Evolutionary conservation across 30 jellyfish, hydroid and myxozoan genomes (phyloP), one percentile per base, ranked within the genome.

Genomic region (Cassiopea andromeda): DNA sequence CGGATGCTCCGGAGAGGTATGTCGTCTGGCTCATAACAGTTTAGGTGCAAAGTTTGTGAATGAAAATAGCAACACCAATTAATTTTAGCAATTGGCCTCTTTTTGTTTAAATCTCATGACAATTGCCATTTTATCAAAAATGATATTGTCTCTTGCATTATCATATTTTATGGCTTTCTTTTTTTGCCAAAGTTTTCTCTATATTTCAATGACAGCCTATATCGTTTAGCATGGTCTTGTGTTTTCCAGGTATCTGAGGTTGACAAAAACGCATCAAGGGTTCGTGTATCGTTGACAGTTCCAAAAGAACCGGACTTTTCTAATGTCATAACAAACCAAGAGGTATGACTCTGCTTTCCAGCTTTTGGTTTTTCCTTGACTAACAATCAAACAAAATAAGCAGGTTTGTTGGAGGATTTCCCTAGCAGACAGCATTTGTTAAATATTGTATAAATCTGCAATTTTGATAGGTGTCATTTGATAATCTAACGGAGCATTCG

Each of bases 1-100:
- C 73, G 99, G 99, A 45, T 91, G 97, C 87, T 19, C 93, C 0
- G 99, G 99, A 54, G 98, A 94, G 98, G 99, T 94, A 27, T 4
- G 86, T 38, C 46, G n/a, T 48, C n/a, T 64, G 8, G 15, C 43
- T 64, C 27, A 9, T 5, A 2, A 7, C 8, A 27, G 2, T 64
- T 64, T 7, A 7, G 0, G 73, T 4, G 64, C 64, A 54, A 3
- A 54, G 64, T 10, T 54, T 3, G 12, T 54, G 10, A 10, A 54
- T 27, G 38, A 54, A 54, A 3, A 54, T 54, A 10, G 64, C 64
- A 54, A 54, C 12, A 54, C 12, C 12, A 3, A 6, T 54, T 54
- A 54, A 10, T 6, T 3, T 6, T 54, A 54, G 64, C 12, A 54
- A 54, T 3, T 54, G 64, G 12, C 7, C 12, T 54, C 10, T 54